phyloP scores from a whole-genome alignment of 2,888 invertebrate species.

The Ophion costatus region DNA sequence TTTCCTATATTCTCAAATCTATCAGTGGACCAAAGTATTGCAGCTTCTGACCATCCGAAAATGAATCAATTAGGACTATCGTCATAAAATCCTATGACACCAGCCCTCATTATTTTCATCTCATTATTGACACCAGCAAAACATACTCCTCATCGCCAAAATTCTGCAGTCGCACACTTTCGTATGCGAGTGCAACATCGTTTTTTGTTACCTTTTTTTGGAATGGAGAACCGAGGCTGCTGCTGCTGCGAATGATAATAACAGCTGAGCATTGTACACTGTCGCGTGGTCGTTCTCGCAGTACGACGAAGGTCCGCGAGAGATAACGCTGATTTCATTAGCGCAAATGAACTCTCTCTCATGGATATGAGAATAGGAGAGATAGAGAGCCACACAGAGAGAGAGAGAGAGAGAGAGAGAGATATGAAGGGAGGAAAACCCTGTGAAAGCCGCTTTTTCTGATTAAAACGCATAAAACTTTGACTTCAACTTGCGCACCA shows the following conservation, averaged over 20 bases:
- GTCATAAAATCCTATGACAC: not conserved
- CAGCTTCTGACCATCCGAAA: not conserved
- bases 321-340: conserved; percentile 83
- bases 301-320: conserved; percentile 70
- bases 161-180: too few species aligned
- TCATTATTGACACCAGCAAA: not conserved
- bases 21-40: too few species aligned
- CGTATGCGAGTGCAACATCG: not conserved
- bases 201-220: too few species aligned
- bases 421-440: conserved; percentile 6
- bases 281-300: conserved; percentile 64
- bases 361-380: conserved; percentile 73
- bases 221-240: not conserved
- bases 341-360: conserved; percentile 80
- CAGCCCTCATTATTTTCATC: not conserved
- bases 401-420: conserved; percentile 61
- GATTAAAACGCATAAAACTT: conserved; percentile 82
- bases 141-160: not conserved
- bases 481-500: conserved; percentile 69
- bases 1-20: too few species aligned
- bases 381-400: conserved; percentile 47
- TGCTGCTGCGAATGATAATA: conserved; percentile 24
- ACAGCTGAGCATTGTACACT: conserved; percentile 33
- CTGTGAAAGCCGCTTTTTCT: conserved; percentile 63
- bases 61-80: too few species aligned